Evolutionary conservation across 2,888 invertebrate genomes (phyloP).

Genomic region (Synanthedon myopaeformis): DNA sequence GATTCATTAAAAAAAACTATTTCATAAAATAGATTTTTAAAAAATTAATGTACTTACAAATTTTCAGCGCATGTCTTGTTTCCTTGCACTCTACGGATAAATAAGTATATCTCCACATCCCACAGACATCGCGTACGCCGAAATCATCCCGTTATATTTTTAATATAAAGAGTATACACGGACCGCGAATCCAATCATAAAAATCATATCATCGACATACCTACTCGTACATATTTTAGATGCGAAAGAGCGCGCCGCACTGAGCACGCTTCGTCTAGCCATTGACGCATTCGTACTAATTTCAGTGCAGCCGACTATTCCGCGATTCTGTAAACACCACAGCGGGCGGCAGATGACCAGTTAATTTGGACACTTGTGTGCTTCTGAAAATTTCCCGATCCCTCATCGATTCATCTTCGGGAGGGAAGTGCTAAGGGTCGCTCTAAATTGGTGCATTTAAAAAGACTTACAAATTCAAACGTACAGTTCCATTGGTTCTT

Average conservation of each 20-base stretch:
- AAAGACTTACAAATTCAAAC: conserved; percentile 24
- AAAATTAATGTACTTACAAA: neutral
- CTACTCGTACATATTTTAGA: conserved; percentile 38
- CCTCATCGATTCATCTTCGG: conserved; percentile 13
- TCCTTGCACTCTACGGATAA: conserved; percentile 5
- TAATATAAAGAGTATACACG: conserved; percentile 48
- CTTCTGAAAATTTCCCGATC: conserved; percentile 16
- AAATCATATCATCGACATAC: conserved; percentile 36
- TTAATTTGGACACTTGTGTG: conserved; percentile 26
- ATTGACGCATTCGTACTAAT: conserved; percentile 69
- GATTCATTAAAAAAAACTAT: too few relatives aligned
- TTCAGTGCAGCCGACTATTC: conserved; percentile 66
- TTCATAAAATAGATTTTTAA: too few relatives aligned
- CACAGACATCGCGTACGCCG: conserved; percentile 42
- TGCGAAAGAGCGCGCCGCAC: conserved; percentile 42
- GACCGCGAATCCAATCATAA: conserved; percentile 54
- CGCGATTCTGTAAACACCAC: conserved; percentile 66
- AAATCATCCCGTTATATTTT: conserved; percentile 46
- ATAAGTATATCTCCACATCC: conserved; percentile 4
- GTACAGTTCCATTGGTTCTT: neutral
- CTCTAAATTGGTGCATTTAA: conserved; percentile 24
- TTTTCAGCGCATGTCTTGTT: neutral
- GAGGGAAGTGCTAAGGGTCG: conserved; percentile 30
- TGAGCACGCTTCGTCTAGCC: conserved; percentile 43
- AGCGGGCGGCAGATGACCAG: conserved; percentile 42